Base-by-base conservation (phyloP, 2,888 invertebrate genomes). In the Brachypalpus laphriformis region DNA sequence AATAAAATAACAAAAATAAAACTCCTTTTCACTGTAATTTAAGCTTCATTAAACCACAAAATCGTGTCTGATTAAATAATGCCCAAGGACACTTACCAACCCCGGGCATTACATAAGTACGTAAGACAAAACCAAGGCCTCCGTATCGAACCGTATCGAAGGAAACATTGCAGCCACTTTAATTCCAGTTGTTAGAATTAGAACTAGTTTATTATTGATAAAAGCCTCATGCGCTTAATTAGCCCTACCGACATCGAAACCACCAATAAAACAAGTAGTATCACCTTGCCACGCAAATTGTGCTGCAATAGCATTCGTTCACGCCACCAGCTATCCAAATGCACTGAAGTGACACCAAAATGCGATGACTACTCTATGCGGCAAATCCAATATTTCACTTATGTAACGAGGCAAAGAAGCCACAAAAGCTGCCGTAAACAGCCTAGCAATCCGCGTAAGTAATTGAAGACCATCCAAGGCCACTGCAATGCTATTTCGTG, bases 361-460 rank as follows among this genome's bases (percentile, higher is more conserved):
- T 40, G 16, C 71, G 47, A 20, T 54, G 59, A 22, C 49, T 34
- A 31, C 31, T 31, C 7, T 18, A 20, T 5, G 8, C 31, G 34
- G 49, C 31, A 71, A 71, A 78, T 78, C 71, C 78, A 78, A 71
- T 78, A 78, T 57, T 20, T 18, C 6, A 61, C n/a, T 56, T 40
- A 28, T 49, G 47, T 56, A 63, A 54, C 37, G 11, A 54, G 37
- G 34, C 22, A 78, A 78, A 78, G 77, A 71, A 78, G 71, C 63
- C 78, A 49, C 25, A 77, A 45, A 25, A 49, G 28, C 22, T 22
- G 9, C 5, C 7, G 9, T 2, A 40, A 49, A 28, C 45, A 22
- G 37, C 61, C 54, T 54, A 18, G 7, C 56, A 45, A 40, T 8
- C 47, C 68, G 25, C 54, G 40, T 8, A 49, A 1, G 37, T 16